Evolutionary conservation across 2,888 invertebrate genomes (phyloP), one percentile per base, ranked within the genome.

Genomic region (Eupithecia vulgata): DNA sequence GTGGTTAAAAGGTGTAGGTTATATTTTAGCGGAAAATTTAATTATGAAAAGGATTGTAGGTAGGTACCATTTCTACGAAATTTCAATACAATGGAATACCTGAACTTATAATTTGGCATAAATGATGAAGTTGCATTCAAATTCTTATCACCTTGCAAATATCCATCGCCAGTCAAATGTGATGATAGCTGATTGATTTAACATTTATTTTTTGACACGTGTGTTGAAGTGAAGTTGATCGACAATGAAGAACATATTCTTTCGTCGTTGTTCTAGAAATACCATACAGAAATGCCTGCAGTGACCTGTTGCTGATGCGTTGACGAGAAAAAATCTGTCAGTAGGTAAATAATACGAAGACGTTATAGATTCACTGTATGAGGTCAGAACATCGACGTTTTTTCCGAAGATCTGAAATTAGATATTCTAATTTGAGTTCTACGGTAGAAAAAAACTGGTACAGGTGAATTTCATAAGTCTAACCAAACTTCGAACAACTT

Each of bases 361-460:
- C 90, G 90, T 87, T 88, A 88, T 88, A 86, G 85, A 90, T 86
- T 85, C 84, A 79, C 72, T 76, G 79, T 72, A 84, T 40, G 40
- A 78, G 82, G 67, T 68, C 87, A 82, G 88, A 81, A 87, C 84
- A 88, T 90, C 89, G 79, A 82, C 81, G 85, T 35, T 35, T 48
- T 72, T 57, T 40, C 67, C n/a, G 13, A 65, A 73, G 40, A 67
- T 40, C 25, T 69, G 21, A 72, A 72, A 71, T 72, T 37, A 34
- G 42, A 37, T 68, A 70, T 72, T 73, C 34, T 67, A 66, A 75
- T 72, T 59, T 37, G 7, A 57, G 21, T 67, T 48, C 25, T 42
- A 21, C 17, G 6, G 34, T 13, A 15, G 10, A 25, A 25, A 40
- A 40, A n/a, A 12, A n/a, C 40, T 21, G n/a, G 12, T 64, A 21